phyloP scores from a whole-genome alignment of 1,140 invertebrate species.

The Megalopta genalis region DNA sequence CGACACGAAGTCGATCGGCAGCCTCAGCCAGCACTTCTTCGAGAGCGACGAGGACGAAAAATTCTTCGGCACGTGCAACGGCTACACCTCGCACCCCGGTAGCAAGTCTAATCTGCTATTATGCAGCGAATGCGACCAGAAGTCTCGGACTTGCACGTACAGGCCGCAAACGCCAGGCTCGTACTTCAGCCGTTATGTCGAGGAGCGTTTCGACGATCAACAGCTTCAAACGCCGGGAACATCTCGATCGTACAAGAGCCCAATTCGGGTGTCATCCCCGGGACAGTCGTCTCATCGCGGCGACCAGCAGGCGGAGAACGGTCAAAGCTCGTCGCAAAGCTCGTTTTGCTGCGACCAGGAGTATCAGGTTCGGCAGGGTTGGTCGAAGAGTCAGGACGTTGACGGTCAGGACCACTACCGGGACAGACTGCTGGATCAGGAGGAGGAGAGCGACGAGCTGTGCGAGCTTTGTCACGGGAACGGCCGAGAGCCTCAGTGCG shows the following conservation, averaged over 20 bases:
- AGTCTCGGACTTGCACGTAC: slow-evolving; percentile 72
- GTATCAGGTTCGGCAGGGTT: slow-evolving; percentile 16
- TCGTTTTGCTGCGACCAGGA: slow-evolving; percentile 42
- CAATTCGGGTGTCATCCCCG: slow-evolving; percentile 46
- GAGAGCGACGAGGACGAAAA: slow-evolving; percentile 73
- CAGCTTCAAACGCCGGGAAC: slow-evolving; percentile 45
- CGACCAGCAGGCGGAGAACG: slow-evolving; percentile 20
- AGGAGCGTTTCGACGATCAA: slow-evolving; percentile 68
- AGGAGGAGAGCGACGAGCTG: slow-evolving; percentile 49
- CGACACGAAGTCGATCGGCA: slow-evolving; percentile 76
- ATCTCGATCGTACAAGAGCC: slow-evolving; percentile 50
- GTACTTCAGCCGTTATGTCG: slow-evolving; percentile 66
- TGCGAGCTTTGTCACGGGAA: slow-evolving; percentile 64
- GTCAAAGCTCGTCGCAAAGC: slow-evolving; percentile 42
- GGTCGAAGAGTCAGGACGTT: slow-evolving; percentile 23
- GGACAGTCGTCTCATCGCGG: slow-evolving; percentile 23
- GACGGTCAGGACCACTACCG: not conserved
- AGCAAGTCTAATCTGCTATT: slow-evolving; percentile 77
- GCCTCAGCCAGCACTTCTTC: slow-evolving; percentile 75
- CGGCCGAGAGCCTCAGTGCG: slow-evolving; percentile 57
- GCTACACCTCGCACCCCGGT: slow-evolving; percentile 73
- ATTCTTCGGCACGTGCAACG: slow-evolving; percentile 72
- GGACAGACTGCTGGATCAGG: slow-evolving; percentile 23
- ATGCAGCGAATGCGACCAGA: slow-evolving; percentile 76
- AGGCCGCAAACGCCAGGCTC: slow-evolving; percentile 72